Conservation (phyloP, 2,113 vertebrate species). For the Nipponia nippon region DNA sequence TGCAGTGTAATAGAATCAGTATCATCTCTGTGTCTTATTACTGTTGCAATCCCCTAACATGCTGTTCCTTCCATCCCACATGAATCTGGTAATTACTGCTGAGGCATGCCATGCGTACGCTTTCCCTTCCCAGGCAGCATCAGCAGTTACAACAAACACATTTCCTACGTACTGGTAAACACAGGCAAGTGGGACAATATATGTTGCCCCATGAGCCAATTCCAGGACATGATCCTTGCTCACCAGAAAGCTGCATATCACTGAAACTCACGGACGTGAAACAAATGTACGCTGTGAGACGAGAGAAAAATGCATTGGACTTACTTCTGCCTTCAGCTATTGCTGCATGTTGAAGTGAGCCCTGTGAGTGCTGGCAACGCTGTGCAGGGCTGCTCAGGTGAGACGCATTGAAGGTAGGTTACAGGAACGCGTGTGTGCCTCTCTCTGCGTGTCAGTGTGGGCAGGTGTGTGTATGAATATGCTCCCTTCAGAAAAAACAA, state of each 20-base stretch:
- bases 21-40: conserved; percentile 59
- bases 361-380: not conserved
- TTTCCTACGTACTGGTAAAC: not conserved
- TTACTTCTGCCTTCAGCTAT: not conserved
- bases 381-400: not conserved
- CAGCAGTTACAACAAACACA: conserved; percentile 5
- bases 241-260: not conserved
- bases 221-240: not conserved
- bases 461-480: not conserved
- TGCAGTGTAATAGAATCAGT: conserved; percentile 52
- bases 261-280: not conserved
- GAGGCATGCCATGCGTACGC: not conserved
- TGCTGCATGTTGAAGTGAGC: not conserved
- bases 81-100: conserved; percentile 51
- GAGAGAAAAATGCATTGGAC: not conserved
- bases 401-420: not conserved
- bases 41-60: conserved; percentile 59
- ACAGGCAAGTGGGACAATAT: not conserved
- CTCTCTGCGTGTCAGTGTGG: not conserved
- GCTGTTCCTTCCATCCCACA: conserved; percentile 58
- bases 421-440: not conserved
- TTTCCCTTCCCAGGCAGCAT: not conserved
- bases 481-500: not conserved
- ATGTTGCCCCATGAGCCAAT: not conserved
- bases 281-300: not conserved